phyloP scores from a whole-genome alignment of 2,888 invertebrate species.

The Mantis religiosa region DNA sequence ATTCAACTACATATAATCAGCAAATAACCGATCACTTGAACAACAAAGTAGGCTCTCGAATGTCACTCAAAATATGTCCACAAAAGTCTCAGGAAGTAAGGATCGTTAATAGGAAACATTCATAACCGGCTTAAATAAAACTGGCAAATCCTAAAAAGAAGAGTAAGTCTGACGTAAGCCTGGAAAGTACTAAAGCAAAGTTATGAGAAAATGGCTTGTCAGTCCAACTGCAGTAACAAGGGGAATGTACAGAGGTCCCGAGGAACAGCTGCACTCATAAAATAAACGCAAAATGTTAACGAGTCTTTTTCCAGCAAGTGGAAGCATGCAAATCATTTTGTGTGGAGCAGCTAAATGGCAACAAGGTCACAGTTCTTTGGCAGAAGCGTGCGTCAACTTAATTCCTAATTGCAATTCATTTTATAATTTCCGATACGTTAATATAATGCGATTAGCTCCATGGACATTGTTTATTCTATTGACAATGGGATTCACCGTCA shows the following conservation, averaged over 20 bases:
- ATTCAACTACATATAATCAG: too few relatives aligned
- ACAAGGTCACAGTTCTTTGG: background rate
- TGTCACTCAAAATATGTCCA: background rate
- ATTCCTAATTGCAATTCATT: background rate
- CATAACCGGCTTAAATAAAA: background rate
- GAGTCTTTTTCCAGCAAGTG: background rate
- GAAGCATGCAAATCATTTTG: background rate
- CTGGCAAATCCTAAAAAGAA: background rate
- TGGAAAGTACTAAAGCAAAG: background rate
- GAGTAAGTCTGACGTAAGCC: background rate
- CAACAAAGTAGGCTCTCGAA: background rate
- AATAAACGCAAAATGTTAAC: background rate
- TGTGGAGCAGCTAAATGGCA: background rate
- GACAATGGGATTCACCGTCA: background rate
- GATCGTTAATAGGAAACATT: background rate
- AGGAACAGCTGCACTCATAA: background rate
- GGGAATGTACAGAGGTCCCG: background rate
- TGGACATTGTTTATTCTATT: background rate
- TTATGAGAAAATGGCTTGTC: background rate
- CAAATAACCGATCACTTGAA: too few relatives aligned
- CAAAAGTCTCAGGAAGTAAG: background rate
- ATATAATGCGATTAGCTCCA: background rate
- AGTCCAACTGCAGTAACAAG: background rate
- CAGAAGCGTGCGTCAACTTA: background rate
- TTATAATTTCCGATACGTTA: background rate